Percentiles rank a stretch among this genome's conserved stretches.
phyloP scores from a whole-genome alignment of 2,113 vertebrate species.

The Petrocephalus microphthalmus region DNA sequence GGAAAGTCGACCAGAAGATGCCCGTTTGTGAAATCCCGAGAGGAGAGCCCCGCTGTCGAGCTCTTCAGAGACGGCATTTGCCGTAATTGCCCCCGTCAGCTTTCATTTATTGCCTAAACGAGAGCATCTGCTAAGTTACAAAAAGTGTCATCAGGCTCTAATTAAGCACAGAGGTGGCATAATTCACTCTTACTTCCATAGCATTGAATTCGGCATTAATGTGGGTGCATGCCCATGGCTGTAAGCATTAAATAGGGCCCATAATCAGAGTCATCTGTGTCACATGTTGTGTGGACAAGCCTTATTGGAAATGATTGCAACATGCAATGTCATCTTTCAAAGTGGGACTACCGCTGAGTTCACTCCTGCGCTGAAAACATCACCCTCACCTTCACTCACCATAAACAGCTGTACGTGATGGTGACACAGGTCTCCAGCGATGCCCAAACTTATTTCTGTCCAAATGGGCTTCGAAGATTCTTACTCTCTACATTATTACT shows the following conservation, averaged over 20 bases:
- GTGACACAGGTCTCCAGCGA: neutral
- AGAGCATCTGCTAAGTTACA: neutral
- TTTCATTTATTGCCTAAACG: neutral
- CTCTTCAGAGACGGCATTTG: neutral
- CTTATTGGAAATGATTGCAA: neutral
- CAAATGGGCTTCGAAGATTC: neutral
- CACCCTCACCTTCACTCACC: neutral
- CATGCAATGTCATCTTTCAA: neutral
- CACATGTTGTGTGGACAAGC: neutral
- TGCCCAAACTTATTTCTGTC: neutral
- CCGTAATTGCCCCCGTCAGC: neutral
- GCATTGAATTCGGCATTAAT: neutral
- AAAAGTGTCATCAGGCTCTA: neutral
- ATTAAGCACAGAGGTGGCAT: neutral
- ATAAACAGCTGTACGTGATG: neutral
- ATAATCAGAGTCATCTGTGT: neutral
- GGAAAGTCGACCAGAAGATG: conserved; percentile 1
- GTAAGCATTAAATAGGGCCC: neutral
- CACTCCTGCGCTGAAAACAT: neutral
- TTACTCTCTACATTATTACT: neutral
- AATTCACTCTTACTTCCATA: neutral
- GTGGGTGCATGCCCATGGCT: neutral
- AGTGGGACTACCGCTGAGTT: neutral
- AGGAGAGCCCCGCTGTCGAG: neutral
- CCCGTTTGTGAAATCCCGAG: neutral